Evolutionary conservation across 2,888 invertebrate genomes (phyloP).

Genomic region (Pilophorus perplexus): DNA sequence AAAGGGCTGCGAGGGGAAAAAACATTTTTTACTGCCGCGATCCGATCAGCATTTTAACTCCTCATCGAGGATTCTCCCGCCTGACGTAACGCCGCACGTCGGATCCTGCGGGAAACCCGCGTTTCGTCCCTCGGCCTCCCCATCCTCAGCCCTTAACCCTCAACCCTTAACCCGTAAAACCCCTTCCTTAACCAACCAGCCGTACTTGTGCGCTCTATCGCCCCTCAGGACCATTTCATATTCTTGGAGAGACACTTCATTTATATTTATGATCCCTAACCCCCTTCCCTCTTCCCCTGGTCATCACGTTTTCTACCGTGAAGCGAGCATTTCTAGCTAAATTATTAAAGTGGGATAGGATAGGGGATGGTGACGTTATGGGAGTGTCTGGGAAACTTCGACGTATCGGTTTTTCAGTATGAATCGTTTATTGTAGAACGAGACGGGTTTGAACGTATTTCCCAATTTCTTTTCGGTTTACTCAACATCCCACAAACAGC

Average conservation of each 20-base stretch:
- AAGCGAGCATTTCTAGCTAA: slow-evolving; percentile 20
- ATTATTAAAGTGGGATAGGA: slow-evolving; percentile 10
- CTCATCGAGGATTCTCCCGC: slow-evolving; percentile 32
- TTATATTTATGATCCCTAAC: slow-evolving; percentile 36
- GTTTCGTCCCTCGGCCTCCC: not conserved
- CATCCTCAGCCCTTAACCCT: not conserved
- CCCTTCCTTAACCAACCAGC: not conserved
- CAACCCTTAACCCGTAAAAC: not conserved
- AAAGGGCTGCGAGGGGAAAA: not conserved
- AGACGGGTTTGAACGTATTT: no score
- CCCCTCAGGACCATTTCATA: slow-evolving; percentile 38
- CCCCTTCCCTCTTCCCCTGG: not conserved
- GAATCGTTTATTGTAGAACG: no score
- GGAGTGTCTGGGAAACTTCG: no score
- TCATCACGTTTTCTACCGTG: not conserved
- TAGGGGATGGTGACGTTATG: no score
- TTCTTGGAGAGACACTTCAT: slow-evolving; percentile 40
- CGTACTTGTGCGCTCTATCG: slow-evolving; percentile 13
- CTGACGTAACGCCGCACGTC: not conserved
- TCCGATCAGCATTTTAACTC: slow-evolving; percentile 40
- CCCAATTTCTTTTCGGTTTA: no score
- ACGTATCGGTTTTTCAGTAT: no score
- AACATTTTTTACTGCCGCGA: slow-evolving; percentile 27
- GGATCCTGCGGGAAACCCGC: not conserved
- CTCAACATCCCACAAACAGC: no score